Percentiles rank a stretch among this genome's conserved stretches.
These are phyloP conservation scores for Nemoura dubitans DNA, from an alignment of 2,888 invertebrate species.

Conservation along the genomic window DNA sequence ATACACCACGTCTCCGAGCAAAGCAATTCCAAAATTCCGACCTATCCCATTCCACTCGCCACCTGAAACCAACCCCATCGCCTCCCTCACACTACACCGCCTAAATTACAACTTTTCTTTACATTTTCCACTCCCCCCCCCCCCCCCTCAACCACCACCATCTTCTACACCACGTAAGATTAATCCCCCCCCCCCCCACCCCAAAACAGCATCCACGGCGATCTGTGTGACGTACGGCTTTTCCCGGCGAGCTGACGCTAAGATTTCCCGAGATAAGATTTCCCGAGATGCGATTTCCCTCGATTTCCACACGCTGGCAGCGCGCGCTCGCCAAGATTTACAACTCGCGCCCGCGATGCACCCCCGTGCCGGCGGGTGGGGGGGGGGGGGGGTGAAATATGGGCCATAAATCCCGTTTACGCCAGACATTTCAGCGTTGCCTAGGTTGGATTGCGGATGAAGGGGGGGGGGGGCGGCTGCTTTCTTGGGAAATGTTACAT, in stretches of 20 bases:
- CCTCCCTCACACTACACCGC: no score
- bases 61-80: no score
- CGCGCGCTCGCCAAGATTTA: not conserved
- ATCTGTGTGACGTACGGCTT: conserved; percentile 1
- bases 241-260: not conserved
- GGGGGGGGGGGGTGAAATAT: conserved; percentile 14
- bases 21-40: no score
- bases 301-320: not conserved
- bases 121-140: not conserved
- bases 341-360: no score
- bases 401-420: conserved; percentile 19
- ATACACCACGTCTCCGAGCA: no score
- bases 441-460: not conserved
- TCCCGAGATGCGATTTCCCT: not conserved
- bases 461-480: not conserved
- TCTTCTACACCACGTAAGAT: not conserved
- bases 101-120: not conserved
- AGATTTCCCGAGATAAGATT: conserved; percentile 12
- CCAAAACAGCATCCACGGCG: not conserved
- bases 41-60: no score
- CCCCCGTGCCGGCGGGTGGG: no score
- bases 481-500: not conserved
- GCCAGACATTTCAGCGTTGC: not conserved
- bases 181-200: not conserved
- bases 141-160: not conserved